Evolutionary conservation across 2,797 vertebrate species (phyloP).

Genomic region (Sternarchorhynchus goeldii): DNA sequence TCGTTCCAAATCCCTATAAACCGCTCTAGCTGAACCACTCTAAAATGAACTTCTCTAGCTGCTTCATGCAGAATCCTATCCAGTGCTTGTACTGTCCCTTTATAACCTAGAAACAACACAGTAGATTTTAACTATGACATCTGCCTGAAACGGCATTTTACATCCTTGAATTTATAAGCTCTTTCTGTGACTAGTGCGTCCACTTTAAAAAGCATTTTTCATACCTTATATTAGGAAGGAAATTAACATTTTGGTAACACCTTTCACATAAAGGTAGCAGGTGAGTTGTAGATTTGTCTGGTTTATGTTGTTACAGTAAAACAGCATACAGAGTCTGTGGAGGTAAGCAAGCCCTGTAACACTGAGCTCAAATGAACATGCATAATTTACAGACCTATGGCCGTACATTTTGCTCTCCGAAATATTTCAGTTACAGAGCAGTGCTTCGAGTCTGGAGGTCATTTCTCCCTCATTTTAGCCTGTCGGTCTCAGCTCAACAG

Average conservation of each 20-base stretch:
- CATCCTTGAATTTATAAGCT: background rate
- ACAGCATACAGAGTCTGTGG: slow-evolving; percentile 24
- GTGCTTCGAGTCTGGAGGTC: slow-evolving; percentile 15
- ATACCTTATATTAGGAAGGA: background rate
- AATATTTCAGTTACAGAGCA: slow-evolving; percentile 44
- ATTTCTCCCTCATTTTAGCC: slow-evolving; percentile 18
- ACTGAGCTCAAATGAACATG: slow-evolving; percentile 53
- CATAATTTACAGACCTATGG: slow-evolving; percentile 56
- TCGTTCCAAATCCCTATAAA: slow-evolving; percentile 16
- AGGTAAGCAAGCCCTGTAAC: slow-evolving; percentile 39
- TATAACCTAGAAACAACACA: slow-evolving; percentile 14
- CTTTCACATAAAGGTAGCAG: too few relatives aligned
- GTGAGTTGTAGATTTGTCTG: background rate
- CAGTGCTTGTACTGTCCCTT: slow-evolving; percentile 20
- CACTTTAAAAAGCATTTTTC: background rate
- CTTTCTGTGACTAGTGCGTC: background rate
- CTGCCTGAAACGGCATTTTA: background rate
- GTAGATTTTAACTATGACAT: slow-evolving; percentile 1
- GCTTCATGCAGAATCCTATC: slow-evolving; percentile 14
- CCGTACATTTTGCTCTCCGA: slow-evolving; percentile 42
- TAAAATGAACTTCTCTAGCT: slow-evolving; percentile 2
- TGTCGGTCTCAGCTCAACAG: background rate
- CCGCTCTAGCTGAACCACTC: slow-evolving; percentile 7
- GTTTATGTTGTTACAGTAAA: slow-evolving; percentile 9
- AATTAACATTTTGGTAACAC: too few relatives aligned